Conservation (phyloP, 2,888 invertebrate genomes). For the Diadegma fenestrale region DNA sequence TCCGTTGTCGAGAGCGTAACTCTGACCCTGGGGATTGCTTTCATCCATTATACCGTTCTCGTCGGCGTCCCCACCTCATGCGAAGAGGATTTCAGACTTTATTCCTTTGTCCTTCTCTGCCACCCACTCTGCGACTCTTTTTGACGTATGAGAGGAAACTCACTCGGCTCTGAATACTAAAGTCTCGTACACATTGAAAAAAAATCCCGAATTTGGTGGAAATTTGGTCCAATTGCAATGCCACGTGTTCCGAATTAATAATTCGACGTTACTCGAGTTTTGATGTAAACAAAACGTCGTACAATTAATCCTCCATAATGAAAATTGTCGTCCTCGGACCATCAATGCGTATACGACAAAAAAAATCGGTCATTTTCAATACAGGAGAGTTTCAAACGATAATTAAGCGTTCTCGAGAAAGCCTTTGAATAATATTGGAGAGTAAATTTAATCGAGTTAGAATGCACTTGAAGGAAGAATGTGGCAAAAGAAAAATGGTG, state of each 20-base stretch:
- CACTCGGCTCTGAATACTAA: slow-evolving; percentile 49
- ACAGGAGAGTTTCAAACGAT: background rate
- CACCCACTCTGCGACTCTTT: slow-evolving; percentile 21
- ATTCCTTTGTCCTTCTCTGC: slow-evolving; percentile 53
- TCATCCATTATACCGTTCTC: slow-evolving; percentile 25
- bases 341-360: background rate
- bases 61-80: background rate
- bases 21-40: slow-evolving; percentile 52
- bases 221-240: slow-evolving; percentile 1
- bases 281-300: background rate
- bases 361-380: background rate
- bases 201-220: background rate
- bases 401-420: background rate
- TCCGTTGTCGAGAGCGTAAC: slow-evolving; percentile 33
- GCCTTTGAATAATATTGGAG: background rate
- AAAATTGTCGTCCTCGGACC: background rate
- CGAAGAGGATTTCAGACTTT: slow-evolving; percentile 34
- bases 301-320: background rate
- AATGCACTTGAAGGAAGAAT: background rate
- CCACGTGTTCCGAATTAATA: background rate
- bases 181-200: slow-evolving; percentile 39
- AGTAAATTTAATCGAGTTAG: background rate
- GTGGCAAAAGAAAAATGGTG: background rate
- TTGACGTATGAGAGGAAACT: slow-evolving; percentile 43
- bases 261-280: background rate